Evolutionary conservation across 2,113 vertebrate genomes (phyloP).

Genomic region (Gracilinanus agilis): DNA sequence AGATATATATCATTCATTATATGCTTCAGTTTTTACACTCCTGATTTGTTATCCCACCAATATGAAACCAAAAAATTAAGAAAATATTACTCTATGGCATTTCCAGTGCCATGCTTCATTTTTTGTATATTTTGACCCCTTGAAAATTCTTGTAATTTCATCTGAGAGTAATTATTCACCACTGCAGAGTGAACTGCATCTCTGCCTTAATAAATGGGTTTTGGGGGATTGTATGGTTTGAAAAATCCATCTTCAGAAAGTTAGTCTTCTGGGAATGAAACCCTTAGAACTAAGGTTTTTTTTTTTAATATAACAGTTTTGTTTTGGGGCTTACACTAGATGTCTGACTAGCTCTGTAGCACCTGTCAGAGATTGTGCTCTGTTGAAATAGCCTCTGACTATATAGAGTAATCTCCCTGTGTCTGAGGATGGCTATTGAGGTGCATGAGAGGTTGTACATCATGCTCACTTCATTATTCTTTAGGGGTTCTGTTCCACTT

Average conservation of each 20-base stretch:
- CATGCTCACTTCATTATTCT: background rate
- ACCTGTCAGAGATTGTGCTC: background rate
- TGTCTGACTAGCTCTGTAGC: background rate
- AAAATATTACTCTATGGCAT: background rate
- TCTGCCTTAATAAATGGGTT: background rate
- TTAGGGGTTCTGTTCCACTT: background rate
- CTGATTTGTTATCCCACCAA: background rate
- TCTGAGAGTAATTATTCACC: background rate
- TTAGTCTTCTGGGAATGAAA: background rate
- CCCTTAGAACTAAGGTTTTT: background rate
- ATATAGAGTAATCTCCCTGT: background rate
- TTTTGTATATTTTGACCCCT: background rate
- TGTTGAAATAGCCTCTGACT: background rate
- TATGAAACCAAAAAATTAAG: background rate
- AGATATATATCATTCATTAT: background rate
- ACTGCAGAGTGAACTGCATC: background rate
- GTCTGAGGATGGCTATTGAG: background rate
- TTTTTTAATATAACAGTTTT: background rate
- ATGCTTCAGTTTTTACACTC: background rate
- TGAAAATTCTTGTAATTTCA: background rate
- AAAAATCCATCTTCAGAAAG: background rate
- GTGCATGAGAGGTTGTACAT: background rate
- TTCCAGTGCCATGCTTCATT: background rate
- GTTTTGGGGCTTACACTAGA: background rate
- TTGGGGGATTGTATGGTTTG: background rate